Conservation (phyloP, 2,113 vertebrate genomes). For the Mirza zaza region DNA sequence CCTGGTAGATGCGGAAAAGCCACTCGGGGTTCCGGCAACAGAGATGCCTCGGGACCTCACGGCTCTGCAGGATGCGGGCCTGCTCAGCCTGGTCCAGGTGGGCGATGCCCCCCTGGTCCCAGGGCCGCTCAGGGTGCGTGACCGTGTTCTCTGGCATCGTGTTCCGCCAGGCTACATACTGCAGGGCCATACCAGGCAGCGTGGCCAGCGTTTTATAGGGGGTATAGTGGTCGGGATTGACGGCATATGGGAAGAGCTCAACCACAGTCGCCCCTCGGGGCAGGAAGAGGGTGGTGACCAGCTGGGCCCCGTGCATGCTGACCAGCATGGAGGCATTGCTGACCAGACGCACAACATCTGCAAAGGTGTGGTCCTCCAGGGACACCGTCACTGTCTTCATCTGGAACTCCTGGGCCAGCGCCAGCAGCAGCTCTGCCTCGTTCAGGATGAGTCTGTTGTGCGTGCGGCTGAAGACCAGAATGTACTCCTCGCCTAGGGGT, state of each 20-base stretch:
- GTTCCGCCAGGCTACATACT: conserved; percentile 96
- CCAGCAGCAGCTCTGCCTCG: conserved; percentile 95
- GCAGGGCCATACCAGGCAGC: conserved; percentile 96
- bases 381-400: conserved; percentile 96
- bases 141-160: conserved; percentile 89
- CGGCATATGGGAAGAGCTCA: conserved; percentile 95
- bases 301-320: conserved; percentile 98
- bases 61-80: conserved; percentile 91
- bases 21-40: conserved; percentile 98
- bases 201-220: conserved; percentile 95
- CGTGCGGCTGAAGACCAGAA: conserved; percentile 94
- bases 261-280: conserved; percentile 93
- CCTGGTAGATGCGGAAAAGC: conserved; percentile 99
- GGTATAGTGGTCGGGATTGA: conserved; percentile 97
- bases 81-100: conserved; percentile 93
- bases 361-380: conserved; percentile 93
- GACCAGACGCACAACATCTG: conserved; percentile 90
- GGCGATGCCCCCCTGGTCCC: conserved; percentile 96
- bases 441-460: conserved; percentile 95
- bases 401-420: conserved; percentile 95
- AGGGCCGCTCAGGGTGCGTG: conserved; percentile 91
- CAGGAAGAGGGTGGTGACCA: conserved; percentile 94
- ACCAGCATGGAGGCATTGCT: conserved; percentile 93
- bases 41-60: conserved; percentile 93
- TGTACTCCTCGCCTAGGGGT: conserved; percentile 88